These are phyloP conservation scores for Melanotaenia duboulayi DNA, from an alignment of 2,113 vertebrate genomes.

Conservation along the genomic window DNA sequence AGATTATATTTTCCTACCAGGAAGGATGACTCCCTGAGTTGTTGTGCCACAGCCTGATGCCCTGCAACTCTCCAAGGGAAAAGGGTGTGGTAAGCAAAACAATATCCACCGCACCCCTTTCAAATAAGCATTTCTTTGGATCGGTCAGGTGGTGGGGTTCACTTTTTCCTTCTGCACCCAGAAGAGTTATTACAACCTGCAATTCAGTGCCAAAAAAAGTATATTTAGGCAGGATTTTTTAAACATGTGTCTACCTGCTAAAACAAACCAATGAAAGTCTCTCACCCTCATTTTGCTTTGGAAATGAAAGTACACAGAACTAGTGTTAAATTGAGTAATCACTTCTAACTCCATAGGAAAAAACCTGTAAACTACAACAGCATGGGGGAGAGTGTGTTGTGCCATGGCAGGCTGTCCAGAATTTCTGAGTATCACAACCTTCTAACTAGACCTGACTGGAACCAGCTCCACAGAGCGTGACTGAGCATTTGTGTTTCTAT, in stretches of 20 bases:
- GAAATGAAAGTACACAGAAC: background rate
- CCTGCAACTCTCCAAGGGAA: conserved; percentile 87
- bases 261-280: background rate
- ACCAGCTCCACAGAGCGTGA: background rate
- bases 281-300: too few relatives aligned
- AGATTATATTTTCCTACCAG: conserved; percentile 79
- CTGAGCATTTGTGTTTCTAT: background rate
- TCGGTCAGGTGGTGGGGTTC: conserved; percentile 89
- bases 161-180: conserved; percentile 87
- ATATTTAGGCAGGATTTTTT: background rate
- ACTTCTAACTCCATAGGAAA: background rate
- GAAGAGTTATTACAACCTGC: conserved; percentile 89
- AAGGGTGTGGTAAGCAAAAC: conserved; percentile 89
- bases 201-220: background rate
- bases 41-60: conserved; percentile 92
- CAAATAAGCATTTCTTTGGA: conserved; percentile 84
- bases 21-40: conserved; percentile 88
- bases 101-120: conserved; percentile 88
- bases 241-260: background rate
- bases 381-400: background rate
- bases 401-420: too few relatives aligned
- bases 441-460: background rate
- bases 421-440: background rate
- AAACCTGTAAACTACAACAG: background rate
- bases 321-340: too few relatives aligned